phyloP scores from a whole-genome alignment of 2,888 invertebrate species.

The Loripinus fragilis region DNA sequence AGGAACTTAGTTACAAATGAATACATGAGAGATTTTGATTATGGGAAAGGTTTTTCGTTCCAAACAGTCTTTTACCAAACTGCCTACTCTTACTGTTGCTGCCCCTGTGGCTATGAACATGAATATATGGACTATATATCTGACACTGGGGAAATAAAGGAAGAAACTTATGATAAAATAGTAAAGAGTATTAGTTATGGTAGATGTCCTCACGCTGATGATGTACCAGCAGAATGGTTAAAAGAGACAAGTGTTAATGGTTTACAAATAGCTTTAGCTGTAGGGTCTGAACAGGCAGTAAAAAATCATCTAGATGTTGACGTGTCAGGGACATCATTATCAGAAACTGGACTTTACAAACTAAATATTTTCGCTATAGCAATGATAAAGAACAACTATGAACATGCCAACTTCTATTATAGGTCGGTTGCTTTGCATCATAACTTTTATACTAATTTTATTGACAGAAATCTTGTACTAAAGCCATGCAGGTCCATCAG shows the following conservation, averaged over 20 bases:
- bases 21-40: neutral
- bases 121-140: conserved; percentile 8
- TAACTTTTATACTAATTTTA: too few species aligned
- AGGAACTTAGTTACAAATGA: neutral
- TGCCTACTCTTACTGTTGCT: conserved; percentile 1
- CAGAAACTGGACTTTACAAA: conserved; percentile 6
- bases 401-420: neutral
- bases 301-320: neutral
- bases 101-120: neutral
- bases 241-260: neutral
- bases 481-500: too few species aligned
- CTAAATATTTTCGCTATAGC: neutral
- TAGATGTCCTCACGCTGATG: neutral
- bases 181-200: conserved; percentile 10
- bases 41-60: neutral
- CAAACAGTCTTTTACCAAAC: neutral
- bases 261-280: neutral
- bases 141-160: neutral
- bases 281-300: neutral
- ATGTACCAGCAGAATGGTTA: neutral
- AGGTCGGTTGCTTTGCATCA: neutral
- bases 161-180: neutral
- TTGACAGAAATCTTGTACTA: too few species aligned
- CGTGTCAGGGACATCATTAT: neutral
- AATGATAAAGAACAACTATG: neutral